Base-by-base conservation (phyloP, 2,888 invertebrate species). In the Limulus polyphemus region DNA sequence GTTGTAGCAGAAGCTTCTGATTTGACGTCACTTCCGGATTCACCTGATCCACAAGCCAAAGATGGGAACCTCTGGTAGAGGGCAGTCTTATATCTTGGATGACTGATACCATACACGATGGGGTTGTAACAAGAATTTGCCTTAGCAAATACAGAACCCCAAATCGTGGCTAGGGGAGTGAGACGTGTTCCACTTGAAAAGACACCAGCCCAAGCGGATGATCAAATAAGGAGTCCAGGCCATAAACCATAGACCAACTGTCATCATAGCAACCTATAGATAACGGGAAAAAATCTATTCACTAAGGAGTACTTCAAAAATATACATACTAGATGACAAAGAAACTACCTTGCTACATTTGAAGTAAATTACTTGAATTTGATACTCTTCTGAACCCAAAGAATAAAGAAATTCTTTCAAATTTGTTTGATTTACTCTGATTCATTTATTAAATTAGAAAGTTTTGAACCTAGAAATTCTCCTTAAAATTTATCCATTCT, bases 111-210 rank as follows among this genome's bases (percentile, higher is more conserved):
- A 75, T 91, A 91, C 68, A 91, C 90, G 75, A 90, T 88, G 46
- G 90, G 90, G 78, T 91, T 91, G 80, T 90, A 90, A 65, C 88
- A 87, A 67, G 90, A 88, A 72, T 89, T 64, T 67, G 90, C 88
- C 78, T 94, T 94, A 64, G 92, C 92, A 75, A 93, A 91, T 70
- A 92, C 82, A 49, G 92, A 89, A 59, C 89, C 88, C 88, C 90
- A 89, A 76, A 90, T 89, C 61, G 89, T 89, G 69, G 84, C 84
- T 69, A 90, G 79, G 14, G 90, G 90, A 69, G 82, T 86, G 71
- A 90, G 84, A 56, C 82, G 83, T 55, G 81, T 80, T 62, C 82
- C 82, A 71, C 87, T 84, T 50, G 61, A 56, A 73, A 90, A 88
- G 61, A 90, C 83, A 55, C 90, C 90, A 66, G 85, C 58, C 63